Evolutionary conservation across 1,140 invertebrate genomes (phyloP), one percentile per base, ranked within the genome.

Genomic region (Pseudachorutes palmiensis): DNA sequence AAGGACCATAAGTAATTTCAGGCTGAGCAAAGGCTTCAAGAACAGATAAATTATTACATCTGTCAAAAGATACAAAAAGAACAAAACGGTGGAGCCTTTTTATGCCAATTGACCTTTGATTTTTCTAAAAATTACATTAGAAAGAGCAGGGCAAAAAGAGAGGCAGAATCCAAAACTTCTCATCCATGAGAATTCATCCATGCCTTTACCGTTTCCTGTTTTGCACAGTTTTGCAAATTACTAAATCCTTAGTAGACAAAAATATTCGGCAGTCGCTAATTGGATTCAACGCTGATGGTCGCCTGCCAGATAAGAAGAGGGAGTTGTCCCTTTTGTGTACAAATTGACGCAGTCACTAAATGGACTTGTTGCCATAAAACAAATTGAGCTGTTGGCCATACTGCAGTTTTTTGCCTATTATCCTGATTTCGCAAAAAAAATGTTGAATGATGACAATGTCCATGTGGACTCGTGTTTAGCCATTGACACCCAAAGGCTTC

Each of bases 11-110:
- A n/a, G n/a, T n/a, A n/a, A n/a, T n/a, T n/a, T n/a, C n/a, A n/a
- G n/a, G n/a, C n/a, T n/a, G n/a, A n/a, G n/a, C n/a, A n/a, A n/a
- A n/a, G n/a, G n/a, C n/a, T n/a, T n/a, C n/a, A n/a, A n/a, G n/a
- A n/a, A n/a, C n/a, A 55, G 24, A 55, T 55, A 55, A 55, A 55
- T 55, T 55, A 55, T 55, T 16, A 16, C 51, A 55, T 55, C 51
- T 55, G 51, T 55, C 51, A 55, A 26, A 24, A 14, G 5, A 19
- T 12, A 19, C 5, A 19, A 5, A 55, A 55, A 55, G 24, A 55
- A 55, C 9, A 55, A 55, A 55, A 16, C 5, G 24, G 12, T 5
- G 12, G 51, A 26, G 24, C 12, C 24, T 26, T 22, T 55, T 55
- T 55, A 55, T 55, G 51, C 24, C 51, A 55, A 55, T 55, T 55